Evolutionary conservation across 2,797 vertebrate species (phyloP).

Genomic region (Urocyon cinereoargenteus): DNA sequence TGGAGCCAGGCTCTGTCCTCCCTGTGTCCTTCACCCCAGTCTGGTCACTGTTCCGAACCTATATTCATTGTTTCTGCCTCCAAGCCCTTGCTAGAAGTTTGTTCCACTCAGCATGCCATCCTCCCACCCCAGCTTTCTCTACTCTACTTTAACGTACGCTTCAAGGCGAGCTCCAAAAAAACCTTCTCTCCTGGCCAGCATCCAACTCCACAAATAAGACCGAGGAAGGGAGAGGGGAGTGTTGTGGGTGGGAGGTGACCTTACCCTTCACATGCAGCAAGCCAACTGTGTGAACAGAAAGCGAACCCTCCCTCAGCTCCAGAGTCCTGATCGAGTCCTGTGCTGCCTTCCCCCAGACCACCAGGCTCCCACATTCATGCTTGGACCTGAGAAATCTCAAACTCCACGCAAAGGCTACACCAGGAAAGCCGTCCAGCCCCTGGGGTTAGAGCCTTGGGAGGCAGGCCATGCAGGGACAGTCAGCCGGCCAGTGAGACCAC

Average conservation of each 20-base stretch:
- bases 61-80: neutral
- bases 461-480: neutral
- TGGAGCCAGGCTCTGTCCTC: fast-evolving
- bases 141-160: neutral
- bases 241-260: neutral
- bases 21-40: neutral
- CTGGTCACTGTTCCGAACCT: neutral
- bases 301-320: neutral
- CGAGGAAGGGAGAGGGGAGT: neutral
- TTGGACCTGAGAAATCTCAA: neutral
- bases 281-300: neutral
- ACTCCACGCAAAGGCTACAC: neutral
- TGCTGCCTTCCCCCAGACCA: neutral
- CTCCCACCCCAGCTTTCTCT: neutral
- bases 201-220: neutral
- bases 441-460: neutral
- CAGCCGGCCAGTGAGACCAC: too few relatives aligned
- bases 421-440: neutral
- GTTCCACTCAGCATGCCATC: neutral
- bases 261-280: neutral
- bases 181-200: neutral
- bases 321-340: neutral
- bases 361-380: neutral
- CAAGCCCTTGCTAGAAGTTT: neutral
- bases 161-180: neutral